Evolutionary conservation across 2,888 invertebrate species (phyloP).

Genomic region (Drosophila ochracea): DNA sequence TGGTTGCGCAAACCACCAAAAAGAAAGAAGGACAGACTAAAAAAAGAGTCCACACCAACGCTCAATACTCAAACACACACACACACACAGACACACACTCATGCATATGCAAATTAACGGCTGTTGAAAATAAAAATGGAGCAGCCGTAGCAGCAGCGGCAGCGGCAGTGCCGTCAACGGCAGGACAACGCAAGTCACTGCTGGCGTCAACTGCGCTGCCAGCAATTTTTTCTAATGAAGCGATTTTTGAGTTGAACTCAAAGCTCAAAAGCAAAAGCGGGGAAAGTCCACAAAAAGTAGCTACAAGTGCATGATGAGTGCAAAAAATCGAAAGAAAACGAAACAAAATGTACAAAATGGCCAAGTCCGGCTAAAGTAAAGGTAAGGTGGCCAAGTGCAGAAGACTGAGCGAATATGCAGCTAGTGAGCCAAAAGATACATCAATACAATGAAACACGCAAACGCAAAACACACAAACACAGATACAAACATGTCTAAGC

Average conservation of each 20-base stretch:
- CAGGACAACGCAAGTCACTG: slow-evolving; percentile 44
- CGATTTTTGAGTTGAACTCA: slow-evolving; percentile 64
- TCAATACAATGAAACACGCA: slow-evolving; percentile 29
- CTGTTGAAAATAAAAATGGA: slow-evolving; percentile 78
- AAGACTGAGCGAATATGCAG: slow-evolving; percentile 11
- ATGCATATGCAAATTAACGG: slow-evolving; percentile 74
- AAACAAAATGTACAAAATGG: slow-evolving; percentile 1
- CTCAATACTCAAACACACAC: slow-evolving; percentile 22
- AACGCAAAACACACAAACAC: not conserved
- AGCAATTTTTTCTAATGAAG: slow-evolving; percentile 67
- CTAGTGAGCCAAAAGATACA: slow-evolving; percentile 34
- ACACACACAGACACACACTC: slow-evolving; percentile 23
- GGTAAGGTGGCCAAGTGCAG: slow-evolving; percentile 13
- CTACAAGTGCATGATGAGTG: slow-evolving; percentile 31
- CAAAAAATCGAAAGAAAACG: slow-evolving; percentile 2
- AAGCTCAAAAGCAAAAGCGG: slow-evolving; percentile 47
- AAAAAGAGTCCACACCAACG: slow-evolving; percentile 26
- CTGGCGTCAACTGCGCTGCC: slow-evolving; percentile 40
- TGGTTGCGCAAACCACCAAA: slow-evolving; percentile 70
- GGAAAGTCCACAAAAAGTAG: slow-evolving; percentile 46
- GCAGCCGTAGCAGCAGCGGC: slow-evolving; percentile 61
- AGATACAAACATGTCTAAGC: slow-evolving; percentile 33
- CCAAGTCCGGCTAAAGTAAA: not conserved
- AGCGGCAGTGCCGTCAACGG: slow-evolving; percentile 60
- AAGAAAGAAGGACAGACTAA: slow-evolving; percentile 31